Evolutionary conservation across 2,888 invertebrate genomes (phyloP).

Genomic region (Escarpia spicata): DNA sequence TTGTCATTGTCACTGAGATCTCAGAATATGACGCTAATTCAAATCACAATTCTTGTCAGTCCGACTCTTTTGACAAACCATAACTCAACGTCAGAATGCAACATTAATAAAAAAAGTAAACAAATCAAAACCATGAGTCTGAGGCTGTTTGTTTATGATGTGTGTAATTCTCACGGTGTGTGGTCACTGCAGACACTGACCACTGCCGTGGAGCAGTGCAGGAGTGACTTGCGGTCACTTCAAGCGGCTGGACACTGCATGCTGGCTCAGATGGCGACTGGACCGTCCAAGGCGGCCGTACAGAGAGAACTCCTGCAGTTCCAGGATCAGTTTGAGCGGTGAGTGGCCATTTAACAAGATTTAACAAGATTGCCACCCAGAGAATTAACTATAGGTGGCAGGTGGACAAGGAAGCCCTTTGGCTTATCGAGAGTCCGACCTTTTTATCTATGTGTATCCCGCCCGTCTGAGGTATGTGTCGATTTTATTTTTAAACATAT

Average conservation of each 20-base stretch:
- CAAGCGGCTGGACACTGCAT: conserved; percentile 51
- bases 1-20: too few relatives aligned
- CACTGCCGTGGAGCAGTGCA: conserved; percentile 26
- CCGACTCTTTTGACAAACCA: neutral
- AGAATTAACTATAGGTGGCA: too few relatives aligned
- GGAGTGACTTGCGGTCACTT: conserved; percentile 43
- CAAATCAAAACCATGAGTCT: neutral
- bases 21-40: too few relatives aligned
- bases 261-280: conserved; percentile 53
- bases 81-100: too few relatives aligned
- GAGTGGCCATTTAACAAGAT: conserved; percentile 22
- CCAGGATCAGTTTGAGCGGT: conserved; percentile 57
- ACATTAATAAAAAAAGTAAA: neutral
- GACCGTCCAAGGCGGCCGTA: conserved; percentile 54
- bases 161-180: neutral
- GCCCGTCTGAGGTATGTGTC: too few relatives aligned
- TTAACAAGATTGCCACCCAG: too few relatives aligned
- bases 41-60: neutral
- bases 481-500: too few relatives aligned
- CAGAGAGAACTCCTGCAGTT: conserved; percentile 53
- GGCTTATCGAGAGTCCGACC: too few relatives aligned
- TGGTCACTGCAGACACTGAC: conserved; percentile 21
- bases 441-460: too few relatives aligned
- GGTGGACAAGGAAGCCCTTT: too few relatives aligned
- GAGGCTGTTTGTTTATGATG: too few relatives aligned